These are phyloP conservation scores for Vesta saturnalis DNA, from an alignment of 2,888 invertebrate genomes.

Conservation along the genomic window DNA sequence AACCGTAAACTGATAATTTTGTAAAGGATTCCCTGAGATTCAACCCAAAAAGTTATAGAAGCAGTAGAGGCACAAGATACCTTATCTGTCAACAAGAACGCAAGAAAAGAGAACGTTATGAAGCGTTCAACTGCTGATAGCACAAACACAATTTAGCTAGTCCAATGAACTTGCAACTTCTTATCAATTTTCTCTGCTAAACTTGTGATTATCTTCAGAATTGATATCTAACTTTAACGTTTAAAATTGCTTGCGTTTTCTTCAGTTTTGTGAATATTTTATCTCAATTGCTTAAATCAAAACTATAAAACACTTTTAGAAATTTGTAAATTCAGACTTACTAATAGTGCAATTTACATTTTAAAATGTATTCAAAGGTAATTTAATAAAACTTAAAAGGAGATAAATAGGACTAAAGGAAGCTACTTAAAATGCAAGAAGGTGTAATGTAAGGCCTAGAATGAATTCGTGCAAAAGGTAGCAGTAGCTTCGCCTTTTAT, in stretches of 20 bases:
- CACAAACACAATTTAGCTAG: slow-evolving; percentile 14
- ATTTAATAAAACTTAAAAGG: neutral
- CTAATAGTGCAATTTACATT: too few relatives aligned
- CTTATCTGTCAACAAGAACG: slow-evolving; percentile 15
- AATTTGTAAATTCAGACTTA: too few relatives aligned
- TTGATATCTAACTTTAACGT: neutral
- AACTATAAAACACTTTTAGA: too few relatives aligned
- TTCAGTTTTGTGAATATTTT: neutral
- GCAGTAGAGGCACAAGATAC: neutral
- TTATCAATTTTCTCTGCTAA: neutral
- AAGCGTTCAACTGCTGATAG: slow-evolving; percentile 15
- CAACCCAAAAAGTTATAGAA: slow-evolving; percentile 13
- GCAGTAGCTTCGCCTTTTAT: neutral
- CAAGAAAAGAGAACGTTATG: slow-evolving; percentile 15
- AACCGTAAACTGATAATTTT: slow-evolving; percentile 12
- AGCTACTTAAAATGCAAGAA: neutral
- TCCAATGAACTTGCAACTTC: slow-evolving; percentile 15
- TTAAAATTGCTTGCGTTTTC: neutral
- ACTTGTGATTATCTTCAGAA: slow-evolving; percentile 10
- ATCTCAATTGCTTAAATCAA: neutral
- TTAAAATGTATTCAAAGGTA: neutral
- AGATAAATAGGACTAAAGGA: neutral
- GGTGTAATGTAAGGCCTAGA: neutral
- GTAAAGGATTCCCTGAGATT: too few relatives aligned
- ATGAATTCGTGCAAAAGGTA: slow-evolving; percentile 11